Conservation (phyloP, 2,113 vertebrate genomes). For the Tupaia tana region DNA sequence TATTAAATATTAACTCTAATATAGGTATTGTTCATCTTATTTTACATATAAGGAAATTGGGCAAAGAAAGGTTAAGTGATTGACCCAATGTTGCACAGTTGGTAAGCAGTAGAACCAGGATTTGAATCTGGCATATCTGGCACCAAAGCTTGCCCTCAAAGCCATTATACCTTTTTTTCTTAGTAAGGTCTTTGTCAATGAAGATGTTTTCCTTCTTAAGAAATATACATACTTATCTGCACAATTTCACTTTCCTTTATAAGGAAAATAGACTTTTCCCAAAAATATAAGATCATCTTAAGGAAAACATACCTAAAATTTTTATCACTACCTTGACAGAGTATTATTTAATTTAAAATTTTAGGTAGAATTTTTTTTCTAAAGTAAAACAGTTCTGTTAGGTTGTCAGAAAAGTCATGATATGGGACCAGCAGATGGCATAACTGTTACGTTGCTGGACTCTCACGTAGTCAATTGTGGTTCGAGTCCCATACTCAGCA, state of each 20-base stretch:
- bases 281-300: slow-evolving; percentile 16
- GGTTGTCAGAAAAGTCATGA: no score
- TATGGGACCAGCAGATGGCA: no score
- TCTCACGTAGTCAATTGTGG: no score
- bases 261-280: slow-evolving; percentile 29
- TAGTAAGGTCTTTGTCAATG: not conserved
- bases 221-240: not conserved
- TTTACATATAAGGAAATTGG: slow-evolving; percentile 42
- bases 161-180: not conserved
- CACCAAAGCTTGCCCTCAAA: slow-evolving; percentile 6
- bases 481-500: no score
- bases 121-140: not conserved
- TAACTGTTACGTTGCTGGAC: no score
- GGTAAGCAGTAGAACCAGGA: not conserved
- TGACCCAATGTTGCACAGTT: not conserved
- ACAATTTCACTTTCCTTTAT: slow-evolving; percentile 32
- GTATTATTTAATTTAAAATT: slow-evolving; percentile 44
- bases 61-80: slow-evolving; percentile 41
- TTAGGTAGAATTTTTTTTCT: not conserved
- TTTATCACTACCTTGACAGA: slow-evolving; percentile 1
- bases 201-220: slow-evolving; percentile 23
- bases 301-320: slow-evolving; percentile 3
- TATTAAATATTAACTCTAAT: not conserved
- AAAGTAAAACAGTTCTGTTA: slow-evolving; percentile 11
- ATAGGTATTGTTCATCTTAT: not conserved